These are phyloP conservation scores for Pseudochromis fuscus DNA, from an alignment of 2,797 vertebrate species.

Conservation along the genomic window DNA sequence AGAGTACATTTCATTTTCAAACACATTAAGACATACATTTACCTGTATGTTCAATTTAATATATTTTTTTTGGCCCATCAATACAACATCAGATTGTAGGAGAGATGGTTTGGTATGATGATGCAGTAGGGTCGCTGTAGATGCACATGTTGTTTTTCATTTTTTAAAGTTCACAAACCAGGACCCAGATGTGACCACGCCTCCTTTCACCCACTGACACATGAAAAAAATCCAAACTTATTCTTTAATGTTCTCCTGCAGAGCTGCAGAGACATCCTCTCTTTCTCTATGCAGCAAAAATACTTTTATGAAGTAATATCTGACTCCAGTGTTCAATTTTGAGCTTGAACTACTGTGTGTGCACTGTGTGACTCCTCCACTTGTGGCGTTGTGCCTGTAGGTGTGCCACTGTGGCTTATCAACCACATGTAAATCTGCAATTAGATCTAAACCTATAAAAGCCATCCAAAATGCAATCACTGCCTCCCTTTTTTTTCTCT, in stretches of 20 bases:
- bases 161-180: not conserved
- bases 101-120: too few relatives aligned
- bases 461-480: slow-evolving; percentile 50
- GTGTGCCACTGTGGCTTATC: slow-evolving; percentile 28
- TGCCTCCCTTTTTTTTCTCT: slow-evolving; percentile 47
- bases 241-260: slow-evolving; percentile 1
- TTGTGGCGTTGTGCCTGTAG: slow-evolving; percentile 8
- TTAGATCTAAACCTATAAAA: slow-evolving; percentile 57
- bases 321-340: not conserved
- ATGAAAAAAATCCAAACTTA: not conserved
- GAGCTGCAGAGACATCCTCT: not conserved
- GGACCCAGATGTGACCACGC: slow-evolving; percentile 1
- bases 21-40: not conserved
- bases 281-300: slow-evolving; percentile 13
- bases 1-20: too few relatives aligned
- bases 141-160: too few relatives aligned
- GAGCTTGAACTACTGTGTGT: slow-evolving; percentile 2
- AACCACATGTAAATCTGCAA: slow-evolving; percentile 50
- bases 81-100: not conserved
- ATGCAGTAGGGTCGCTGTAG: too few relatives aligned
- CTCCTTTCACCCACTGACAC: not conserved
- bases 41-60: not conserved
- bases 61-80: not conserved
- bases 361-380: not conserved
- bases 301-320: not conserved